These are phyloP conservation scores for Caenorhabditis parvicauda DNA, from an alignment of 2,888 invertebrate species.

Conservation along the genomic window DNA sequence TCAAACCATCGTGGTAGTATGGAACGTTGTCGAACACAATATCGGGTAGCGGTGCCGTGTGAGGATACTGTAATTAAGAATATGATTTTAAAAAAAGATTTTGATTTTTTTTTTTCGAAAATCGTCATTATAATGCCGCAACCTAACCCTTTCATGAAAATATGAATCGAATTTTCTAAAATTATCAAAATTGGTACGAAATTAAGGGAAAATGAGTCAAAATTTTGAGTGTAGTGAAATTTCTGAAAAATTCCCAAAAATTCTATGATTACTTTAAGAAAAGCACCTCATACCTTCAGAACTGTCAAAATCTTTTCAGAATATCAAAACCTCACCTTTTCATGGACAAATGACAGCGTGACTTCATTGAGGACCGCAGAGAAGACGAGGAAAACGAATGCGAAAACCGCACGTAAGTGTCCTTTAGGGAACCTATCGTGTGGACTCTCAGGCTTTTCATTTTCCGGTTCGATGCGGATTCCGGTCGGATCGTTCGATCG, in stretches of 20 bases:
- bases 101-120: too few relatives aligned
- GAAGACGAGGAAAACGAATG: constrained; percentile 48
- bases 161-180: too few relatives aligned
- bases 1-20: constrained; percentile 76
- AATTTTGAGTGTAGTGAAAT: background rate
- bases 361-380: constrained; percentile 54
- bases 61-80: constrained; percentile 69
- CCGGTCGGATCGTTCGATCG: too few relatives aligned
- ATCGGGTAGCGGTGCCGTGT: constrained; percentile 79
- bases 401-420: constrained; percentile 40
- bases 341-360: constrained; percentile 78
- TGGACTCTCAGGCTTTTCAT: constrained; percentile 35
- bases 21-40: constrained; percentile 77
- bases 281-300: too few relatives aligned
- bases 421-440: constrained; percentile 50
- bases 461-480: constrained; percentile 36
- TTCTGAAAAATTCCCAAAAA: background rate
- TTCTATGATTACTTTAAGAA: too few relatives aligned
- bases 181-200: too few relatives aligned
- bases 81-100: background rate
- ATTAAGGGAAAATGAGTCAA: too few relatives aligned
- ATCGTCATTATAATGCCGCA: background rate
- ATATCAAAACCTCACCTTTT: constrained; percentile 74
- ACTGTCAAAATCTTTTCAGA: background rate
- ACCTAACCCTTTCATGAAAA: too few relatives aligned